Percentiles rank a stretch among this genome's conserved stretches.
Conservation (phyloP, 2,888 invertebrate species). For the Oxystoma pomonae region DNA sequence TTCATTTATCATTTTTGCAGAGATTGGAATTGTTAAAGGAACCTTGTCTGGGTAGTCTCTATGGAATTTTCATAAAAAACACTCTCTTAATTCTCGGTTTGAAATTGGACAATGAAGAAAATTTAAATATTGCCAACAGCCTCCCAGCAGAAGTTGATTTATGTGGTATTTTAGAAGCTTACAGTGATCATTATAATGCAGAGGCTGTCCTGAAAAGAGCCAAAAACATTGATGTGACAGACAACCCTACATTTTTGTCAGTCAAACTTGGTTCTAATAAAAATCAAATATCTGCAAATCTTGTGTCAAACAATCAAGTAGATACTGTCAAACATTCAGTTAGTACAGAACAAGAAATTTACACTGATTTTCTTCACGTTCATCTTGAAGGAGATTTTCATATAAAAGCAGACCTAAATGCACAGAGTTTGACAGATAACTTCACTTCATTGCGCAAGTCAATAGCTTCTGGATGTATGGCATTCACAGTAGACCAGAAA, state of each 20-base stretch:
- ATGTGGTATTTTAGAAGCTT: slow-evolving; percentile 56
- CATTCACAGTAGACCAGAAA: slow-evolving; percentile 64
- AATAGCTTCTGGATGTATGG: slow-evolving; percentile 56
- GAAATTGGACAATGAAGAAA: slow-evolving; percentile 59
- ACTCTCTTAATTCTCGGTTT: slow-evolving; percentile 65
- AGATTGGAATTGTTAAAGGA: slow-evolving; percentile 61
- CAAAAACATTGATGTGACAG: slow-evolving; percentile 72
- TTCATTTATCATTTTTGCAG: slow-evolving; percentile 47
- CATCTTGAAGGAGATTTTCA: slow-evolving; percentile 63
- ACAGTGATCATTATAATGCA: slow-evolving; percentile 43
- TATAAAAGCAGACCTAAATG: slow-evolving; percentile 59
- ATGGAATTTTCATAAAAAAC: slow-evolving; percentile 71
- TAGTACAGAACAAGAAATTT: slow-evolving; percentile 59
- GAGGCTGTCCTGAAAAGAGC: slow-evolving; percentile 59
- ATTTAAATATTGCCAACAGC: slow-evolving; percentile 56
- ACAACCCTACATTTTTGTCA: slow-evolving; percentile 68
- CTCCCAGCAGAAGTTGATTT: slow-evolving; percentile 75
- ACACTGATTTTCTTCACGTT: slow-evolving; percentile 67
- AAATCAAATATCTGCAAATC: slow-evolving; percentile 60
- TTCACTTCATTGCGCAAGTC: slow-evolving; percentile 63
- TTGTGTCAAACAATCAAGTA: slow-evolving; percentile 68
- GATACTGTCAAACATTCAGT: slow-evolving; percentile 63
- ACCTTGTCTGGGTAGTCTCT: slow-evolving; percentile 65
- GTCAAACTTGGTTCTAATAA: slow-evolving; percentile 51
- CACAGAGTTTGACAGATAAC: slow-evolving; percentile 57